Evolutionary conservation across 2,113 vertebrate species (phyloP).

Genomic region (Orycteropus afer): DNA sequence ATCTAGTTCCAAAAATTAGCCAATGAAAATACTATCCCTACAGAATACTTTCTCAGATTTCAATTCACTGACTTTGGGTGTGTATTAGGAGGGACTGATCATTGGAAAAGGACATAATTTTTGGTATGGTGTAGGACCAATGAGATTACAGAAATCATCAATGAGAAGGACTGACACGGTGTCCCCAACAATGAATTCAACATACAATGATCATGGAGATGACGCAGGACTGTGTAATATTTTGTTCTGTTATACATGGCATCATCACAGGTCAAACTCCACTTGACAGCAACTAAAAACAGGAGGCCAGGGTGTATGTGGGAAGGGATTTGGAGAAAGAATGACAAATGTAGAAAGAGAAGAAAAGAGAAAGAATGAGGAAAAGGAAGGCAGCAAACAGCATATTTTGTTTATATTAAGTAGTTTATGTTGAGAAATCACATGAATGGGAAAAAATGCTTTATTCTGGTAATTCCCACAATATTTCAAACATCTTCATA

Average conservation of each 20-base stretch:
- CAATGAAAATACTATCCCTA: background rate
- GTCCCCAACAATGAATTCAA: background rate
- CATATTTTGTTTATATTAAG: background rate
- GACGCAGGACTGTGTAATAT: background rate
- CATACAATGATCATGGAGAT: background rate
- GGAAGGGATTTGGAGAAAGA: background rate
- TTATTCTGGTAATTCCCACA: too few species aligned
- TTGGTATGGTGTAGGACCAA: background rate
- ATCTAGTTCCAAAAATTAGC: background rate
- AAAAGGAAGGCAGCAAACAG: background rate
- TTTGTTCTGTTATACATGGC: background rate
- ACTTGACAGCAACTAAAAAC: background rate
- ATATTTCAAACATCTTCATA: too few species aligned
- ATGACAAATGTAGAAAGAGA: background rate
- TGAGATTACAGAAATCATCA: background rate
- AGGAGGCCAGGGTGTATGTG: background rate
- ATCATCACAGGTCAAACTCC: background rate
- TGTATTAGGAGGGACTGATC: background rate
- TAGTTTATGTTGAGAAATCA: slow-evolving; percentile 7
- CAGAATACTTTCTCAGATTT: background rate
- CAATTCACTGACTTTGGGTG: background rate
- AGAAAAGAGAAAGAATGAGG: background rate
- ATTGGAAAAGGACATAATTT: background rate
- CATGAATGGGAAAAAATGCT: too few species aligned
- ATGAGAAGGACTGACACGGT: background rate